These are phyloP conservation scores for Sarcophaga peregrina DNA, from an alignment of 1,140 invertebrate genomes.

Conservation along the genomic window DNA sequence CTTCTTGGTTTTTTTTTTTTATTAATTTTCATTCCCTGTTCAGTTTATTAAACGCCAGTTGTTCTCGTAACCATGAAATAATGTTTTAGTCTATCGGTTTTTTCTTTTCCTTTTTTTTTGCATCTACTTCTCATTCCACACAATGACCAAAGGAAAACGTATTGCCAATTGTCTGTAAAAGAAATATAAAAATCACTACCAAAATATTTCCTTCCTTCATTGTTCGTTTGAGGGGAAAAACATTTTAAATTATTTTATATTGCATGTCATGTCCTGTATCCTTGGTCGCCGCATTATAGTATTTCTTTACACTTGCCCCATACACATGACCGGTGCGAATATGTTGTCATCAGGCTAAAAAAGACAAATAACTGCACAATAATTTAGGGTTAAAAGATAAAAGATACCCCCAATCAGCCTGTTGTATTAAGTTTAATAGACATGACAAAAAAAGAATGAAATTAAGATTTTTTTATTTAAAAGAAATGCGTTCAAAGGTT, in stretches of 20 bases:
- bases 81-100: neutral
- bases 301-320: too few species aligned
- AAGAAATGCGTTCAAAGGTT: too few species aligned
- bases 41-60: neutral
- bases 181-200: conserved; percentile 28
- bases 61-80: too few species aligned
- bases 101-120: neutral
- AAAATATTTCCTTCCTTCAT: neutral
- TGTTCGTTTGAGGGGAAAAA: neutral
- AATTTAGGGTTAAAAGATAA: neutral
- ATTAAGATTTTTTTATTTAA: too few species aligned
- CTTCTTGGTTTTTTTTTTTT: neutral
- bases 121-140: neutral
- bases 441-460: too few species aligned
- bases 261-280: neutral
- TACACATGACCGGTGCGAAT: neutral
- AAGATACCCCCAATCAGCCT: too few species aligned
- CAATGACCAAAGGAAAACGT: conserved; percentile 10
- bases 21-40: neutral
- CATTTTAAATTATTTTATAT: neutral
- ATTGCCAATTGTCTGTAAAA: conserved; percentile 34
- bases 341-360: neutral
- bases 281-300: too few species aligned
- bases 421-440: too few species aligned
- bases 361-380: neutral